Conservation (phyloP, 2,113 vertebrate species). For the Tricholaema leucomelas region DNA sequence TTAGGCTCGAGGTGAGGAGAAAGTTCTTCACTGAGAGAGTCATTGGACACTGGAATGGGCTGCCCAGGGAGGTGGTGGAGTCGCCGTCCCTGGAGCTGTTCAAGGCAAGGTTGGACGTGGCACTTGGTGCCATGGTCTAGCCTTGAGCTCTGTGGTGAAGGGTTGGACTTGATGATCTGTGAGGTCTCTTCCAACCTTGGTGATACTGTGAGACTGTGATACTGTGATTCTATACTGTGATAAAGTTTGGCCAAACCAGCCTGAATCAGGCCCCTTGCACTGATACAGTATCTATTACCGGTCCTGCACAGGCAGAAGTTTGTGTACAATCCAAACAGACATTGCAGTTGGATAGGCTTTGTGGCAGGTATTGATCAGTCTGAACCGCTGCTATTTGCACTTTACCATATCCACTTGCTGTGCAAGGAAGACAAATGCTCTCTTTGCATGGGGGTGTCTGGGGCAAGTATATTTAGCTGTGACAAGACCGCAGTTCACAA, state of each 20-base stretch:
- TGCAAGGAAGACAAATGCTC: not conserved
- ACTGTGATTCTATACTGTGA: too few species aligned
- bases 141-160: too few species aligned
- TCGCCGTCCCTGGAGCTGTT: too few species aligned
- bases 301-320: not conserved
- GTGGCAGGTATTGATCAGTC: not conserved
- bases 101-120: too few species aligned
- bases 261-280: not conserved
- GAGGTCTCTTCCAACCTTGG: too few species aligned
- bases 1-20: too few species aligned
- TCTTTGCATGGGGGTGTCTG: not conserved
- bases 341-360: not conserved
- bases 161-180: too few species aligned
- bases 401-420: not conserved
- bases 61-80: too few species aligned
- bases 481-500: not conserved
- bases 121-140: too few species aligned
- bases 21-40: too few species aligned
- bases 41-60: too few species aligned
- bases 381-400: conserved; percentile 1
- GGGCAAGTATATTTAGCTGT: not conserved
- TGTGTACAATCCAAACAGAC: not conserved
- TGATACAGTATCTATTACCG: not conserved
- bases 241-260: not conserved
- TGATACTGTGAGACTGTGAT: too few species aligned